A percentile compares a stretch with the other conserved stretches of the same genome.
These are phyloP conservation scores for Caradrina clavipalpis DNA, from an alignment of 2,888 invertebrate genomes.

Conservation along the genomic window DNA sequence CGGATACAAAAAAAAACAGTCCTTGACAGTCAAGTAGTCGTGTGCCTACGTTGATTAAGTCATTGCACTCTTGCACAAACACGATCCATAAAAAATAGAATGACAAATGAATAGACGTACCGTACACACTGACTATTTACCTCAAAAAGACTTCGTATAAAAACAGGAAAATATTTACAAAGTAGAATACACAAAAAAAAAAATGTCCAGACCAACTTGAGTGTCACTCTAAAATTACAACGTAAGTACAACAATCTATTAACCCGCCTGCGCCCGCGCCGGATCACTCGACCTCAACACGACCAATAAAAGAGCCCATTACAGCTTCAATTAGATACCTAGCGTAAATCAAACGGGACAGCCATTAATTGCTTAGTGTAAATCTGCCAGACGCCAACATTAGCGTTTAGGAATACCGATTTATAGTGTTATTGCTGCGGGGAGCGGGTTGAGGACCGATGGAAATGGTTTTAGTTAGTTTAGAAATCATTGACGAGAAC, in stretches of 20 bases:
- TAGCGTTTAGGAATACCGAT: slow-evolving; percentile 35
- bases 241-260: slow-evolving; percentile 21
- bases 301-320: slow-evolving; percentile 56
- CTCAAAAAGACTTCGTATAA: not conserved
- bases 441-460: no score
- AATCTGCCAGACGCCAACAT: slow-evolving; percentile 51
- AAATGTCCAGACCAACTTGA: not conserved
- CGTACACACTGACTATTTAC: not conserved
- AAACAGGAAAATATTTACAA: not conserved
- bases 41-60: not conserved
- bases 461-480: no score
- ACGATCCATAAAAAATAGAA: not conserved
- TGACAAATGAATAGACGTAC: not conserved
- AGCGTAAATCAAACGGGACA: slow-evolving; percentile 53
- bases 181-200: not conserved
- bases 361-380: slow-evolving; percentile 54
- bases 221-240: slow-evolving; percentile 18
- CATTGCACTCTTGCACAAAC: no score
- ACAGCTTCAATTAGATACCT: slow-evolving; percentile 56
- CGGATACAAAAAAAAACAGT: not conserved
- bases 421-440: not conserved
- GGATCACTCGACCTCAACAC: slow-evolving; percentile 29
- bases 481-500: no score
- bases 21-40: not conserved
- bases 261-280: slow-evolving; percentile 24